Evolutionary conservation across 2,797 vertebrate genomes (phyloP).

Genomic region (Clarias fuscus): DNA sequence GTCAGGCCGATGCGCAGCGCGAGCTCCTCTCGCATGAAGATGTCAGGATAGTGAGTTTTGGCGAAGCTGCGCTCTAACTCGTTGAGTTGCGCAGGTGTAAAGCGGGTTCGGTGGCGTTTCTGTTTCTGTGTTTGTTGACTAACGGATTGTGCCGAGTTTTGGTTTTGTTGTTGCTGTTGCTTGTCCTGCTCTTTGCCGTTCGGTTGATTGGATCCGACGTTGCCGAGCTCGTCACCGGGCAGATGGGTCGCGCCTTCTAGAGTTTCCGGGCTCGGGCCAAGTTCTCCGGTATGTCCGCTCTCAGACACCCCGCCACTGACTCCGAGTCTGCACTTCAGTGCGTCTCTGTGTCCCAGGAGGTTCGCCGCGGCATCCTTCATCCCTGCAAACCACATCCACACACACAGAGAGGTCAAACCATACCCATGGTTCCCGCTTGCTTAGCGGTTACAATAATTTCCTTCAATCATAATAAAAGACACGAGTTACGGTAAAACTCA

Average conservation of each 20-base stretch:
- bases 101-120: slow-evolving; percentile 96
- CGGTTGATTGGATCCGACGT: slow-evolving; percentile 85
- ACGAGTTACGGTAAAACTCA: background rate
- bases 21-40: slow-evolving; percentile 98
- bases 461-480: background rate
- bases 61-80: slow-evolving; percentile 98
- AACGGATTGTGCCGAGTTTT: slow-evolving; percentile 81
- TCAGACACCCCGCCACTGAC: slow-evolving; percentile 75
- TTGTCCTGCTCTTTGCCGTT: slow-evolving; percentile 92
- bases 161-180: slow-evolving; percentile 80
- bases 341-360: slow-evolving; percentile 94
- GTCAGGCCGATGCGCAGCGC: slow-evolving; percentile 95
- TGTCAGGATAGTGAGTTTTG: slow-evolving; percentile 98
- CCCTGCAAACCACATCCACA: slow-evolving; percentile 73
- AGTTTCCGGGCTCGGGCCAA: slow-evolving; percentile 86
- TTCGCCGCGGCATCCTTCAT: slow-evolving; percentile 94
- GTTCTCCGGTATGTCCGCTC: slow-evolving; percentile 88
- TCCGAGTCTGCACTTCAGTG: slow-evolving; percentile 90
- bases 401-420: background rate
- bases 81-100: slow-evolving; percentile 97
- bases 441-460: background rate
- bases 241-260: slow-evolving; percentile 92
- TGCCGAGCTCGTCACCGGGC: slow-evolving; percentile 90
- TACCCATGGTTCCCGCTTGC: background rate
- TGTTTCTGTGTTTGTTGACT: slow-evolving; percentile 90